Conservation (phyloP, 2,113 vertebrate species). For the Pedionomus torquatus region DNA sequence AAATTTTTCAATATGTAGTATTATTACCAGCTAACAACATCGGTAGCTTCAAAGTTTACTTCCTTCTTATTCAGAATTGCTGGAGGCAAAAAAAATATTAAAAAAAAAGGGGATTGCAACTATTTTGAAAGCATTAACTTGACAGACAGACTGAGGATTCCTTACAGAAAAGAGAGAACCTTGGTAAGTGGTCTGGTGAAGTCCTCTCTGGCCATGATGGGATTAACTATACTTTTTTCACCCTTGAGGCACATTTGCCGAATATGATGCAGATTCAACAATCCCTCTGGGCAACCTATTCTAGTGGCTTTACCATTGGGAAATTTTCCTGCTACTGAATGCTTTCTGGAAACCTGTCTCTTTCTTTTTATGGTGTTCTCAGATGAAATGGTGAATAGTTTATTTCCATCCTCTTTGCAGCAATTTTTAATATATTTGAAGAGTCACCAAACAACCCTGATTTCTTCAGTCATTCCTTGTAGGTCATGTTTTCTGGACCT, state of each 20-base stretch:
- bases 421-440: background rate
- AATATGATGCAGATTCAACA: rapidly evolving
- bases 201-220: background rate
- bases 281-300: background rate
- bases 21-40: background rate
- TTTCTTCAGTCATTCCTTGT: background rate
- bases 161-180: background rate
- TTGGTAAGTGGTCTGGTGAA: background rate
- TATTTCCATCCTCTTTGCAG: background rate
- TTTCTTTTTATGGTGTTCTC: background rate
- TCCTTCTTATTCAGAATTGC: background rate
- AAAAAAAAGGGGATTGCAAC: background rate
- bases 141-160: background rate
- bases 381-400: background rate
- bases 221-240: background rate
- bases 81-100: background rate
- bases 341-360: background rate
- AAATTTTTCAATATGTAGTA: background rate
- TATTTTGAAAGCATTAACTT: background rate
- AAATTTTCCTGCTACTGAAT: rapidly evolving
- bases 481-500: background rate
- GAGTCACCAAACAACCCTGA: background rate
- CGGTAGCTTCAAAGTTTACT: background rate
- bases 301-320: background rate
- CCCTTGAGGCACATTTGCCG: background rate